These are phyloP conservation scores for Microhierax caerulescens DNA, from an alignment of 2,797 vertebrate species.

Conservation along the genomic window DNA sequence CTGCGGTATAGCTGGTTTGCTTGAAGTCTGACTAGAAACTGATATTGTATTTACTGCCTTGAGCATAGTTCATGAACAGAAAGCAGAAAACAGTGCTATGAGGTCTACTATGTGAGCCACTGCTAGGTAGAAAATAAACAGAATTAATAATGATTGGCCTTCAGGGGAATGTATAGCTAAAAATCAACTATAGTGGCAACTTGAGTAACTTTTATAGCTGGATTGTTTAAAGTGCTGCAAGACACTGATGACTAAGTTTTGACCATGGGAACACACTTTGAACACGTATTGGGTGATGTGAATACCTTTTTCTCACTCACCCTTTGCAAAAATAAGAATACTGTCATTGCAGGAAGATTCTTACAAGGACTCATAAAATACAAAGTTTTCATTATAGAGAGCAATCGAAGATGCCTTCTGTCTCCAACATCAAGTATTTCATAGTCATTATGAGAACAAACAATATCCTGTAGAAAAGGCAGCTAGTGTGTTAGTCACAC, in stretches of 20 bases:
- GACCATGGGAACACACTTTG: background rate
- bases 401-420: background rate
- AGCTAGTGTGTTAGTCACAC: background rate
- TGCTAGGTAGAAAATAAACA: background rate
- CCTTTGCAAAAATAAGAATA: background rate
- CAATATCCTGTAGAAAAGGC: background rate
- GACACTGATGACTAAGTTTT: background rate
- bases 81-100: background rate
- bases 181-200: background rate
- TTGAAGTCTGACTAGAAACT: background rate
- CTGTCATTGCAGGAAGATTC: background rate
- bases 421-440: background rate
- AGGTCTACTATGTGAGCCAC: background rate
- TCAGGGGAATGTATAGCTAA: background rate
- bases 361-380: background rate
- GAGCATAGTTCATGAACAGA: background rate
- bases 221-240: background rate
- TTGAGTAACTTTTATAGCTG: background rate
- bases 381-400: background rate
- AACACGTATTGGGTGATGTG: rapidly evolving
- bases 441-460: background rate
- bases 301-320: background rate
- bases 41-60: background rate
- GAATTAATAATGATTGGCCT: background rate
- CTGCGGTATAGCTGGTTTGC: background rate